Base-by-base conservation (phyloP, 2,113 vertebrate genomes). In the Sporophila hypoxantha region DNA sequence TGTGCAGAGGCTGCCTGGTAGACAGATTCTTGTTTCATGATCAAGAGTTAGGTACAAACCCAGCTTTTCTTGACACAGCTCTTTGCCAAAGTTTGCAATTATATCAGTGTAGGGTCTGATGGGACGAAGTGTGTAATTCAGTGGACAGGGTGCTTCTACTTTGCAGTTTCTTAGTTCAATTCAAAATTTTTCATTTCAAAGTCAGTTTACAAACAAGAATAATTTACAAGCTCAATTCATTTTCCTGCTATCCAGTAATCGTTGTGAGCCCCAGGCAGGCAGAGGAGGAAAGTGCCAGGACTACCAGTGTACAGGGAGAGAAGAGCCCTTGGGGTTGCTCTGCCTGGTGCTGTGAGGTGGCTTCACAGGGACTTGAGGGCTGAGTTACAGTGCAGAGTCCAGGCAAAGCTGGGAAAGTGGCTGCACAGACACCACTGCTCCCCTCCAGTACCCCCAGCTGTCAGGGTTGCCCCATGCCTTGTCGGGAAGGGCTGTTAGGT, bases 401-500 rank as follows among this genome's bases (percentile, higher is more conserved):
- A 17, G 5, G 14, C 84, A 52, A 0, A 19, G 25, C 59, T 34
- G 44, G 19, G 32, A 23, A n/a, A 13, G 11, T 25, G 37, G 52
- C 44, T 73, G 37, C 37, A 52, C 27, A 25, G 29, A 21, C 19
- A 37, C 6, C 52, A 7, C 42, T 50, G 26, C 59, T 57, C 49
- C 19, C 30, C 26, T 50, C 19, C 17, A 16, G 25, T 25, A 3
- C 5, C 4, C 5, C 5, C 2, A 4, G 13, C n/a, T 69, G 39
- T 15, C 14, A 21, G 76, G 22, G 36, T 10, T 68, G 16, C 20
- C 44, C 61, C 18, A 0, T 22, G 5, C 32, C 10, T 17, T 5
- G 4, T 29, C 0, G 5, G n/a, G 34, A 46, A 20, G 56, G 61
- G 56, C 50, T 20, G 12, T 3, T 5, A 6, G 41, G 11, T 1